Percentiles rank a stretch among this genome's conserved stretches.
Evolutionary conservation across 2,113 vertebrate genomes (phyloP).

Genomic region (Pelusios castaneus): DNA sequence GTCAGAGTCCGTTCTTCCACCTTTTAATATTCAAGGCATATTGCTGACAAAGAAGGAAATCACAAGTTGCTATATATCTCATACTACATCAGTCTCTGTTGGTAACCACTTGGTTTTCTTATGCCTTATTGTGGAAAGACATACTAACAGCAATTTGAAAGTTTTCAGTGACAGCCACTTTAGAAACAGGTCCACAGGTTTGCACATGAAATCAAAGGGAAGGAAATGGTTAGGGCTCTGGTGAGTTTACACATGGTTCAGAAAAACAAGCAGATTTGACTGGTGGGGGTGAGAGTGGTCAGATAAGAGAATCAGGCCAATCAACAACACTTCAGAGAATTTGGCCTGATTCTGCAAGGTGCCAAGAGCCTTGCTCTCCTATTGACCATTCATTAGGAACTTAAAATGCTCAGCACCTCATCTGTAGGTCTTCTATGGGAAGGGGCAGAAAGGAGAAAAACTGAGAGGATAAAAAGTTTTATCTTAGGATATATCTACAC

Average conservation of each 20-base stretch:
- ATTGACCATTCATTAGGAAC: background rate
- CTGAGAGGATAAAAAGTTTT: no score
- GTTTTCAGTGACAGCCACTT: background rate
- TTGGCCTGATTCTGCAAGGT: background rate
- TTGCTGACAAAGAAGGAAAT: background rate
- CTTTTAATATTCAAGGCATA: background rate
- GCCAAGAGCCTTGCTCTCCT: background rate
- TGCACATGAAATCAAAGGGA: background rate
- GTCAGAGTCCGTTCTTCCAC: background rate
- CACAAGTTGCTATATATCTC: background rate
- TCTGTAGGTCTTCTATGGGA: background rate
- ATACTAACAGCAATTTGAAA: background rate
- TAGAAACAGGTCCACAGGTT: background rate
- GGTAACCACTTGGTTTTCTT: background rate
- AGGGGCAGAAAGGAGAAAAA: background rate
- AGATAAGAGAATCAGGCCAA: background rate
- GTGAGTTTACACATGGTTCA: background rate
- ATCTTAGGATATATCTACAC: no score
- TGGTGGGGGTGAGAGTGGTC: background rate
- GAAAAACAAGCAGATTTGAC: background rate
- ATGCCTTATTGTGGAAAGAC: background rate
- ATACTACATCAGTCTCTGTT: background rate
- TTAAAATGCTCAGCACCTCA: background rate
- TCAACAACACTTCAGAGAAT: background rate
- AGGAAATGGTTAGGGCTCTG: background rate